A percentile compares a stretch with the other conserved stretches of the same genome.
Conservation (phyloP, 1,140 invertebrate genomes). For the Aphelenchoides avenae region DNA sequence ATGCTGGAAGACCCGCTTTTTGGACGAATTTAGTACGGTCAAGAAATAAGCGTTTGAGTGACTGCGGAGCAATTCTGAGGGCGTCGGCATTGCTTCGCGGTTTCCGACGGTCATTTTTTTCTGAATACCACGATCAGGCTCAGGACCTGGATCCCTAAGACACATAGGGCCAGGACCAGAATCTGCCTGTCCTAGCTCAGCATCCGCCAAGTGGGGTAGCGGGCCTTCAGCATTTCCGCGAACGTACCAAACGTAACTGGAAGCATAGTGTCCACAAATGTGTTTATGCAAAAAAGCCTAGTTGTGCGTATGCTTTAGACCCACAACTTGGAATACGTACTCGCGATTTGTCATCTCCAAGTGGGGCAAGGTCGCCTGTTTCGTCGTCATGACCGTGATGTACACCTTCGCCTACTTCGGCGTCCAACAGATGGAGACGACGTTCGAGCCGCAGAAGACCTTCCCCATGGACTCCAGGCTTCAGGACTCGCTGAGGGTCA, state of each 20-base stretch:
- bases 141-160: not conserved
- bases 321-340: conserved; percentile 30
- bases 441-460: conserved; percentile 51
- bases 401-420: conserved; percentile 37
- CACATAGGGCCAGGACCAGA: not conserved
- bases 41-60: no score
- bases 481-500: no score
- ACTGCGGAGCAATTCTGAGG: no score
- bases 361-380: conserved; percentile 16
- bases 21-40: no score
- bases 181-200: not conserved
- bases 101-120: no score
- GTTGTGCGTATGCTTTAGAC: not conserved
- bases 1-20: no score
- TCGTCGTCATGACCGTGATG: conserved; percentile 25
- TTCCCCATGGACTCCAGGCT: no score
- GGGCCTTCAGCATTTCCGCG: no score
- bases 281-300: not conserved
- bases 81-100: no score
- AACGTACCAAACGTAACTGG: no score
- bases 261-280: not conserved
- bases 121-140: conserved; percentile 1
- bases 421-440: conserved; percentile 37
- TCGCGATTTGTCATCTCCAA: conserved; percentile 33
- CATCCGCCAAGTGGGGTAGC: no score